phyloP scores from a whole-genome alignment of 1,140 invertebrate genomes.

The Monomorium pharaonis region DNA sequence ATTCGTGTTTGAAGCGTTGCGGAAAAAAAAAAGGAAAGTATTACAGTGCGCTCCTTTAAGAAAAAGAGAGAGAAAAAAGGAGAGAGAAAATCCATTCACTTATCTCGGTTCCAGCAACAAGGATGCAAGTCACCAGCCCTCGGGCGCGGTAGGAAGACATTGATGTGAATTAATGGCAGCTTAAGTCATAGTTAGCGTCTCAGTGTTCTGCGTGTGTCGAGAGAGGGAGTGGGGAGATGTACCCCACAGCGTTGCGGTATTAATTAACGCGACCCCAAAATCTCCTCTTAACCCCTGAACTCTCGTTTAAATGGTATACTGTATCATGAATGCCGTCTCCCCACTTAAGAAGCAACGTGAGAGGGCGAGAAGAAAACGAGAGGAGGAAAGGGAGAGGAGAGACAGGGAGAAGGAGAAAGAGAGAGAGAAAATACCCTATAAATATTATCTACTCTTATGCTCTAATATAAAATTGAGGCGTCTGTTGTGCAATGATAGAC shows the following conservation, averaged over 20 bases:
- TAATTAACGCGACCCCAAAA: constrained; percentile 82
- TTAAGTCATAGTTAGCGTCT: constrained; percentile 78
- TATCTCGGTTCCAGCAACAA: constrained; percentile 82
- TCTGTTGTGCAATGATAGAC: constrained; percentile 68
- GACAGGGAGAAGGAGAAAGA: constrained; percentile 6
- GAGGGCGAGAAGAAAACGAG: constrained; percentile 20
- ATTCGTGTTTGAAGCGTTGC: neutral
- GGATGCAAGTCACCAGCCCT: constrained; percentile 81
- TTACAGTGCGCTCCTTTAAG: constrained; percentile 26
- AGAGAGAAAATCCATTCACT: constrained; percentile 67
- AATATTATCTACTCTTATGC: constrained; percentile 68
- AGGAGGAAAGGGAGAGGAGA: constrained; percentile 13
- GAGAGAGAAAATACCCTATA: constrained; percentile 65
- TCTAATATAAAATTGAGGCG: constrained; percentile 66
- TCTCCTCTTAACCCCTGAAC: constrained; percentile 80
- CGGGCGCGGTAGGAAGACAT: constrained; percentile 81
- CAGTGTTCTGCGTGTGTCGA: constrained; percentile 56
- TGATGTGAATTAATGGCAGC: constrained; percentile 85
- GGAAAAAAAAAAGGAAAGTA: neutral
- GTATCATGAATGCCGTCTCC: constrained; percentile 69
- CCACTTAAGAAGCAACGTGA: constrained; percentile 48
- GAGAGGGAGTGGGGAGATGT: constrained; percentile 5
- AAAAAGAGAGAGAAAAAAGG: neutral
- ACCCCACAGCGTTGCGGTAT: constrained; percentile 65
- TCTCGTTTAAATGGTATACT: constrained; percentile 69